Evolutionary conservation across 2,888 invertebrate species (phyloP), one percentile per base, ranked within the genome.

Genomic region (Mycalesis mineus): DNA sequence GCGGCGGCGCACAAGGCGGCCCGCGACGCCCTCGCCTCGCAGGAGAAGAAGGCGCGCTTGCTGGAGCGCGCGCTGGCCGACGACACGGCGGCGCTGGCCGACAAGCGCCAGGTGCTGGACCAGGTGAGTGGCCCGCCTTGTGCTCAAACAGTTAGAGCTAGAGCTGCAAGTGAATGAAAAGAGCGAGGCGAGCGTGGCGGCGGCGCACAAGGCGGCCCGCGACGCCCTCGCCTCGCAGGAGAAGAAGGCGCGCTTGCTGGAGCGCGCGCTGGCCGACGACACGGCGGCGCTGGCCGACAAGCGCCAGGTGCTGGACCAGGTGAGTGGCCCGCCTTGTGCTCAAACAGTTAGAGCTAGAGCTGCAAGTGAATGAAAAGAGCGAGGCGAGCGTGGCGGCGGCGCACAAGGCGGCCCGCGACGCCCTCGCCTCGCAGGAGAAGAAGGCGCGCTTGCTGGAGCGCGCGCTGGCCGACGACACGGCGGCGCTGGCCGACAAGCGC

Each of bases 231-330:
- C 40, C 4, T 14, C 49, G 9, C 55, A 55, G 13, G 48, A 55
- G 31, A 49, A 49, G 36, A 33, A 28, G 14, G 49, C 49, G 14
- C 31, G 55, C 0, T 28, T 94, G 68, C 81, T 96, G 37, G 86
- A 91, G 63, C 93, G 92, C 64, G 94, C 92, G 68, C 84, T 94
- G 4, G 76, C 76, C 0, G 95, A 95, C 57, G 96, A 97, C 72
- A 91, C 92, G 63, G 87, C 90, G 47, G 89, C 91, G 0, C 67
- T 77, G 1, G 4, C 2, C 0, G 65, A 65, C 8, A 95, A 95
- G 75, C 84, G 92, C 70, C 84, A 90, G 11, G 91, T 92, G 68
- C 83, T 94, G 65, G 82, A 88, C 4, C 91, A 93, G 73, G 86
- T 87, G 17, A 39, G 22, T 22, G 2, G 22, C 5, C 3, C 22